These are phyloP conservation scores for Crocuta crocuta DNA, from an alignment of 2,113 vertebrate species.

Conservation along the genomic window DNA sequence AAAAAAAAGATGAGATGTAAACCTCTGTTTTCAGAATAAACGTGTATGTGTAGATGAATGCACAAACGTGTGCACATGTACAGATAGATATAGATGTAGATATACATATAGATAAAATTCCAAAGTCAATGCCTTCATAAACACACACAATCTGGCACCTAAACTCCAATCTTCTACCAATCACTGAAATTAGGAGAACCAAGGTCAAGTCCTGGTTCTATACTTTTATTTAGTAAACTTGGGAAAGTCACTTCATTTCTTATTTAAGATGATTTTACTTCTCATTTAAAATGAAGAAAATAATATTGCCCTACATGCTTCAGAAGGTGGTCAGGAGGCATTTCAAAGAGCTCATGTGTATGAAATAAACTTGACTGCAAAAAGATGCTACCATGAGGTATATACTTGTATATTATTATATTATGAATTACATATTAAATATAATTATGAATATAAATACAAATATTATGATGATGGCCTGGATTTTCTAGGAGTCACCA, in stretches of 20 bases:
- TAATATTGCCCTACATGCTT: background rate
- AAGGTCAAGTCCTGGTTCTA: slow-evolving; percentile 1
- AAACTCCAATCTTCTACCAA: background rate
- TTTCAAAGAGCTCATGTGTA: background rate
- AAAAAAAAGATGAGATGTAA: background rate
- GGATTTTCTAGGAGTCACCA: background rate
- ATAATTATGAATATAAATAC: background rate
- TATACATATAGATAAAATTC: background rate
- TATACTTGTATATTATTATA: background rate
- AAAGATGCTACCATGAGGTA: background rate
- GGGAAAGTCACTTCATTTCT: background rate
- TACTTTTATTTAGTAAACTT: background rate
- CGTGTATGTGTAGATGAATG: background rate
- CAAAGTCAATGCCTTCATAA: background rate
- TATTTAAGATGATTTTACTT: background rate
- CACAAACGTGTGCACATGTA: background rate
- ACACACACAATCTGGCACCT: background rate
- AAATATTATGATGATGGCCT: background rate
- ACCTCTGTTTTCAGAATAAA: background rate
- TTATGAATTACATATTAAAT: background rate
- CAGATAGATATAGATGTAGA: too few species aligned
- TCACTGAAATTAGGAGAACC: background rate
- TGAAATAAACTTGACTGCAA: background rate
- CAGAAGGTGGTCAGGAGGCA: background rate
- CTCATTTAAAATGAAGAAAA: background rate